phyloP scores from a whole-genome alignment of 2,113 vertebrate genomes.

The Leptocoma aspasia region DNA sequence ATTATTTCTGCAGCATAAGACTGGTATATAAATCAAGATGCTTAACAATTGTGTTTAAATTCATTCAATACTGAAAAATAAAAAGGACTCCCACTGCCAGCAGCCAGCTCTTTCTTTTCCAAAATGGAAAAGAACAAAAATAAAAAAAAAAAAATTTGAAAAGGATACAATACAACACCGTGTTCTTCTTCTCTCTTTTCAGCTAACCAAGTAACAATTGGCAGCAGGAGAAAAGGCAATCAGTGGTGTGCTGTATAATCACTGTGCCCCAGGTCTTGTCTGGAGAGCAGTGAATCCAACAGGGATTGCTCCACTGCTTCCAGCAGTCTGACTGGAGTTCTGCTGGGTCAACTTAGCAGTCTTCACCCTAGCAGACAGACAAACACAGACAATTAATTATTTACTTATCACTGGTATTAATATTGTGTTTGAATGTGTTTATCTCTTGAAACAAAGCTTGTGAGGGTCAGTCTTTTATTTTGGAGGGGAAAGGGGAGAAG shows the following conservation, averaged over 20 bases:
- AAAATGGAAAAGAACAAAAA: neutral
- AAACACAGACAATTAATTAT: neutral
- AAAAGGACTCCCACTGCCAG: neutral
- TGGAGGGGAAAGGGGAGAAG: neutral
- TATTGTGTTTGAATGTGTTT: neutral
- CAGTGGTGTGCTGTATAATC: neutral
- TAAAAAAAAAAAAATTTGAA: rapidly evolving
- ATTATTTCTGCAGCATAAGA: neutral
- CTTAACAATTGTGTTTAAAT: neutral
- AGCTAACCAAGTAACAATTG: neutral
- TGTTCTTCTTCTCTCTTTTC: neutral
- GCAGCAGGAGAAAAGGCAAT: neutral
- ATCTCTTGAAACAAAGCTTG: neutral
- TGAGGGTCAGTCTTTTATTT: neutral
- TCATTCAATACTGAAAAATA: neutral
- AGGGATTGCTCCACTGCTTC: neutral
- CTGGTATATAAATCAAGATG: neutral
- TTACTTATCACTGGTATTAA: neutral
- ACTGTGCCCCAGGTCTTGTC: neutral
- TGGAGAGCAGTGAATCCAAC: neutral
- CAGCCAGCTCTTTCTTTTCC: neutral
- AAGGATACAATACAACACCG: neutral
- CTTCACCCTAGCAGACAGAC: neutral
- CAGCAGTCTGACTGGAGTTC: neutral
- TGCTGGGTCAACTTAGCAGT: neutral